phyloP scores from a whole-genome alignment of 37 sponge, comb jelly and placozoan species.

The Oscarella lobularis region DNA sequence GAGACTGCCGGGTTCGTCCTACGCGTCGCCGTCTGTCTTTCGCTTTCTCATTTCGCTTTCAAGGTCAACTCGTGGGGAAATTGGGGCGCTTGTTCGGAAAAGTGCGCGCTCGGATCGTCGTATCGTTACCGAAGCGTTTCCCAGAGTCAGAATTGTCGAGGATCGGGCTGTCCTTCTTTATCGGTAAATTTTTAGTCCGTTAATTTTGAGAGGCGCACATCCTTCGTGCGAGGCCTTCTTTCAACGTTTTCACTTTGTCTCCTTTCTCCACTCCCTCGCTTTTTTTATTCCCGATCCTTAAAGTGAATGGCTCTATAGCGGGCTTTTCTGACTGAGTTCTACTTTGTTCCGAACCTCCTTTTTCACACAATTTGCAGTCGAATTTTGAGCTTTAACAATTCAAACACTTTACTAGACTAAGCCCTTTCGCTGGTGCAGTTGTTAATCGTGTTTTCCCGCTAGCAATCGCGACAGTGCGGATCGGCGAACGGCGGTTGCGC shows the following conservation, averaged over 20 bases:
- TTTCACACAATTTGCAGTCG: no score
- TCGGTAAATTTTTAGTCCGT: background rate
- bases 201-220: no score
- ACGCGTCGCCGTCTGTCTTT: background rate
- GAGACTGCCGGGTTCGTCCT: background rate
- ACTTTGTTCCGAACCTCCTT: no score
- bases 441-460: background rate
- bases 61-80: constrained; percentile 5
- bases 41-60: background rate
- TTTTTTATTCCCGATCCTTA: no score
- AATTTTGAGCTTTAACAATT: no score
- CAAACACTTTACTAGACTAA: no score
- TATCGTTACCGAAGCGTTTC: constrained; percentile 5
- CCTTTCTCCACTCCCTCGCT: no score
- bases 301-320: no score
- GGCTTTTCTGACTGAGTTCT: no score
- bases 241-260: no score
- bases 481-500: background rate
- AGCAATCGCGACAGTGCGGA: background rate
- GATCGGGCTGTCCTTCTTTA: background rate
- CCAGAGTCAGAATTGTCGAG: background rate
- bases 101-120: background rate
- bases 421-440: background rate
- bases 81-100: background rate
- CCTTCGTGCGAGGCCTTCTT: no score